Percentiles rank a stretch among this genome's conserved stretches.
Conservation (phyloP, 1,140 invertebrate species). For the Formica exsecta region DNA sequence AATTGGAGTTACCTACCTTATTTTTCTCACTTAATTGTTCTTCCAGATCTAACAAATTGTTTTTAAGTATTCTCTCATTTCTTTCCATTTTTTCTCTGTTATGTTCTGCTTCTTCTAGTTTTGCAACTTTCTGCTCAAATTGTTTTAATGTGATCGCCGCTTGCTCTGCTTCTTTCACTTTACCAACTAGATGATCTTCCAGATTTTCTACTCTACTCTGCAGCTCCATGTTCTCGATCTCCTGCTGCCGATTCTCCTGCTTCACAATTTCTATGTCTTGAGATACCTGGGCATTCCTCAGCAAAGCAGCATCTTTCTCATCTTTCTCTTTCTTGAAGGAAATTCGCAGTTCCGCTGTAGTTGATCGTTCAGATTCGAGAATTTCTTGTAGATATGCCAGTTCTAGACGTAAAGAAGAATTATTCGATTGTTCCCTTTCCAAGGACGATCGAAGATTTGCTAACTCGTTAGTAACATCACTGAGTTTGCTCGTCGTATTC, state of each 20-base stretch:
- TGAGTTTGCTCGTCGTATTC: conserved; percentile 75
- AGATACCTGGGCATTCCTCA: conserved; percentile 94
- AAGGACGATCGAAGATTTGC: conserved; percentile 77
- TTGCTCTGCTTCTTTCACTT: conserved; percentile 87
- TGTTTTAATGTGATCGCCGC: conserved; percentile 84
- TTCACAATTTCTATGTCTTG: conserved; percentile 92
- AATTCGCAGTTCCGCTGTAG: conserved; percentile 77
- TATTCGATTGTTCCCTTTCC: conserved; percentile 80
- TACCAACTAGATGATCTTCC: conserved; percentile 79
- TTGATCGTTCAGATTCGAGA: conserved; percentile 79
- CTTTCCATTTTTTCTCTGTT: conserved; percentile 84
- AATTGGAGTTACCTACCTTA: conserved; percentile 78
- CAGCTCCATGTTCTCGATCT: conserved; percentile 87
- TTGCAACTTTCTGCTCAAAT: conserved; percentile 84
- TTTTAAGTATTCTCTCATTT: conserved; percentile 88
- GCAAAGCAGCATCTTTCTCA: conserved; percentile 92
- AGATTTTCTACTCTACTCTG: conserved; percentile 81
- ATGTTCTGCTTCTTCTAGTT: conserved; percentile 85
- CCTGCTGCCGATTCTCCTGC: conserved; percentile 89
- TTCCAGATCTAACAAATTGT: conserved; percentile 90
- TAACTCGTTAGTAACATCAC: conserved; percentile 76
- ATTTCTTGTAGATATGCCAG: conserved; percentile 77
- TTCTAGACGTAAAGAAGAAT: conserved; percentile 80
- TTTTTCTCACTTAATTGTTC: conserved; percentile 90
- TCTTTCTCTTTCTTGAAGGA: conserved; percentile 87